phyloP scores from a whole-genome alignment of 2,888 invertebrate genomes.

The Acrobasis consociella region DNA sequence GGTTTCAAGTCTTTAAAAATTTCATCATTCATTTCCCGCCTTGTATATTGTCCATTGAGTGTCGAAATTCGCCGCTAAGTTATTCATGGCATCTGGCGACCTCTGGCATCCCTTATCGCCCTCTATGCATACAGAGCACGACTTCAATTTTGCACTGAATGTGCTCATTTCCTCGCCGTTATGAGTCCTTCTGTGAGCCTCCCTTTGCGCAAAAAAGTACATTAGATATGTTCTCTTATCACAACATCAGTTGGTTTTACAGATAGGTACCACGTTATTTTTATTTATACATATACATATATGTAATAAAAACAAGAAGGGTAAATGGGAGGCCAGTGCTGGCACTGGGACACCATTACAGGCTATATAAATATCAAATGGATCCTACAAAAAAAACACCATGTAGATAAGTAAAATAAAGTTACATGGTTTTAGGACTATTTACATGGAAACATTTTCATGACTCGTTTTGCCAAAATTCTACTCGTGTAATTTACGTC shows the following conservation, averaged over 20 bases:
- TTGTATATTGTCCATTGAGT: slow-evolving; percentile 47
- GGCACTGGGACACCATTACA: no score
- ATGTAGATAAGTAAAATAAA: no score
- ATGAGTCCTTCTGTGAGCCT: slow-evolving; percentile 44
- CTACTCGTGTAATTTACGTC: no score
- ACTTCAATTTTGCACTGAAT: slow-evolving; percentile 58
- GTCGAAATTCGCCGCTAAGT: slow-evolving; percentile 55
- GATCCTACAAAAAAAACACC: no score
- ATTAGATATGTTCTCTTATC: not conserved
- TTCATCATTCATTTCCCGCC: slow-evolving; percentile 13
- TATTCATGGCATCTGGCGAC: slow-evolving; percentile 63
- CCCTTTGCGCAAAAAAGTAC: slow-evolving; percentile 26
- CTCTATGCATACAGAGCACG: slow-evolving; percentile 59
- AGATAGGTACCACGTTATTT: not conserved
- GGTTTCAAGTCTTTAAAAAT: slow-evolving; percentile 9
- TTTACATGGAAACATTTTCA: no score
- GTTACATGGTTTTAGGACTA: no score
- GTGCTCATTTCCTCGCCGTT: slow-evolving; percentile 44
- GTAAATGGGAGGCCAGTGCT: no score
- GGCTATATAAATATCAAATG: no score
- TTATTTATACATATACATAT: no score
- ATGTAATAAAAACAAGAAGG: no score
- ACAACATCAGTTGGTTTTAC: not conserved
- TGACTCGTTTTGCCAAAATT: no score
- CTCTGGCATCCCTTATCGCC: slow-evolving; percentile 49